Conservation (phyloP, 30 jellyfish, hydroid and myxozoan genomes). For the Cassiopea xamachana region DNA sequence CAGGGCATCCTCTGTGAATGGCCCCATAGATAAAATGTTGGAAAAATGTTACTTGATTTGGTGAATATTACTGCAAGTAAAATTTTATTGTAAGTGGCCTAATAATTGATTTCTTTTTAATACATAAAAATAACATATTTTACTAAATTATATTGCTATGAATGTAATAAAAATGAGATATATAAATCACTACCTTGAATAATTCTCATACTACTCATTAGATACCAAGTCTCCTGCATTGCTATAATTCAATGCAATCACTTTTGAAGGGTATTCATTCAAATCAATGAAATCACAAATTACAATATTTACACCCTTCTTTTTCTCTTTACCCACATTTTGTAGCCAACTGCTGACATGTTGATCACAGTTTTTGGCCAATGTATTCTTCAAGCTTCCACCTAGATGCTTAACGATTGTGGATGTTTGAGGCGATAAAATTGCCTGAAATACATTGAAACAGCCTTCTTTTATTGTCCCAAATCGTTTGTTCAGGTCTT, state of each 20-base stretch:
- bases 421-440: conserved; percentile 78
- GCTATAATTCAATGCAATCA: conserved; percentile 27
- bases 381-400: conserved; percentile 64
- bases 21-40: too few relatives aligned
- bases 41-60: too few relatives aligned
- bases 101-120: too few relatives aligned
- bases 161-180: too few relatives aligned
- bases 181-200: not conserved
- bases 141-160: too few relatives aligned
- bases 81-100: too few relatives aligned
- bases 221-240: not conserved
- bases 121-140: too few relatives aligned
- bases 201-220: not conserved
- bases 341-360: conserved; percentile 74
- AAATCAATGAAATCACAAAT: conserved; percentile 74
- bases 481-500: conserved; percentile 65
- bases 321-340: conserved; percentile 36
- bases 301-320: conserved; percentile 80
- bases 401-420: conserved; percentile 65
- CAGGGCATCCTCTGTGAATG: too few relatives aligned
- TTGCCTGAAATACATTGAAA: conserved; percentile 82
- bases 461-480: conserved; percentile 44
- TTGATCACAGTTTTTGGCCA: conserved; percentile 53
- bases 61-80: too few relatives aligned
- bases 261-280: conserved; percentile 14